Evolutionary conservation across 2,888 invertebrate species (phyloP).

Genomic region (Malthinus flaveolus): DNA sequence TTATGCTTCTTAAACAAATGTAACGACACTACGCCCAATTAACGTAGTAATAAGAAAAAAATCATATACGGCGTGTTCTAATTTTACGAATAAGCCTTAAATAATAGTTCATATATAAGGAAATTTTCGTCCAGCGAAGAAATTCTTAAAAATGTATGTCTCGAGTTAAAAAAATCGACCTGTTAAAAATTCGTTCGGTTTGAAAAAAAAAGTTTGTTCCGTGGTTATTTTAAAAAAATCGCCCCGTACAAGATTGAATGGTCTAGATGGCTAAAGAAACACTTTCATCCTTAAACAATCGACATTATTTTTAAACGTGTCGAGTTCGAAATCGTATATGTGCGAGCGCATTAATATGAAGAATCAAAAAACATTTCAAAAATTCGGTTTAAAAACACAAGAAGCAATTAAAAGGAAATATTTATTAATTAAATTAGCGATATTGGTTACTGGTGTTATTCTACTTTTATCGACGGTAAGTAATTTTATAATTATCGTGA

Average conservation of each 20-base stretch:
- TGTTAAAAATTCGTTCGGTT: no score
- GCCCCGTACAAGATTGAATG: background rate
- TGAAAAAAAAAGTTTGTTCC: no score
- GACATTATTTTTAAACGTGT: background rate
- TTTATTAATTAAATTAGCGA: slow-evolving; percentile 27
- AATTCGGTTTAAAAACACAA: background rate
- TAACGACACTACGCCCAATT: slow-evolving; percentile 12
- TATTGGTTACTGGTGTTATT: slow-evolving; percentile 31
- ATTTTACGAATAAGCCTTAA: no score
- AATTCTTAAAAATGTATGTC: no score
- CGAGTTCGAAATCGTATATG: background rate
- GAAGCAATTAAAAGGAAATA: slow-evolving; percentile 28
- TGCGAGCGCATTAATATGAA: background rate
- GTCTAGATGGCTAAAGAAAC: slow-evolving; percentile 2
- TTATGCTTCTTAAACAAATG: slow-evolving; percentile 13
- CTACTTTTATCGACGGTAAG: slow-evolving; percentile 40
- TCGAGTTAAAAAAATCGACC: no score
- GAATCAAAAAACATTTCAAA: background rate
- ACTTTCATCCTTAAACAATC: background rate
- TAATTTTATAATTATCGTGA: slow-evolving; percentile 9
- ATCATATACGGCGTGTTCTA: no score
- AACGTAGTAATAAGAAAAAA: background rate
- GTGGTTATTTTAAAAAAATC: background rate
- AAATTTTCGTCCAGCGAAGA: no score
- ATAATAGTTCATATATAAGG: no score